Evolutionary conservation across 1,140 invertebrate species (phyloP).

Genomic region (Lasioglossum albipes): DNA sequence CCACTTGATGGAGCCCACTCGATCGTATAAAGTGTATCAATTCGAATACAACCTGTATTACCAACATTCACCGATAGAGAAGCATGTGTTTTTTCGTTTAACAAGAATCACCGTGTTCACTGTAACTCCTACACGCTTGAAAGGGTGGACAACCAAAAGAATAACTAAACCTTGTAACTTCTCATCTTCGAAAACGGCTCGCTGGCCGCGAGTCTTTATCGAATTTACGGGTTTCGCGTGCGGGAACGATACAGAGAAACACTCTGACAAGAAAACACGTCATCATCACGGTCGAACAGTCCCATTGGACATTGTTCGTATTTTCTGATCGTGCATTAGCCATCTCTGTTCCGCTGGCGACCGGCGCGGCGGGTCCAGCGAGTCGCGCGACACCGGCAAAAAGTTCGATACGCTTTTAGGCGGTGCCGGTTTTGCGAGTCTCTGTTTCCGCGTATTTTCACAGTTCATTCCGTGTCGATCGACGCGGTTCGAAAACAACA

Average conservation of each 20-base stretch:
- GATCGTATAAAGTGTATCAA: not conserved
- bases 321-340: slow-evolving; percentile 1
- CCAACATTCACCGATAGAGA: too few relatives aligned
- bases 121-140: too few relatives aligned
- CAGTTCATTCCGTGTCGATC: slow-evolving; percentile 28
- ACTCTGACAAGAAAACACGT: not conserved
- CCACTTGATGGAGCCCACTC: not conserved
- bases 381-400: slow-evolving; percentile 32
- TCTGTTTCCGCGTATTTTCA: slow-evolving; percentile 23
- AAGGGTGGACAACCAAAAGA: too few relatives aligned
- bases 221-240: too few relatives aligned
- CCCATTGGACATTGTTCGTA: not conserved
- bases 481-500: not conserved
- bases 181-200: too few relatives aligned
- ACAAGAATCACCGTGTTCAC: too few relatives aligned
- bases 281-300: not conserved
- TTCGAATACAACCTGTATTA: too few relatives aligned
- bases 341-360: not conserved
- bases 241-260: not conserved
- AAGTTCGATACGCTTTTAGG: slow-evolving; percentile 26
- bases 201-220: too few relatives aligned
- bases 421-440: slow-evolving; percentile 10
- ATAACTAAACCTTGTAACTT: too few relatives aligned
- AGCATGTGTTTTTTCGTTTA: too few relatives aligned
- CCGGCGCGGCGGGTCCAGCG: not conserved